Conservation (phyloP, 1,140 invertebrate species). For the Tetraneura akinire region DNA sequence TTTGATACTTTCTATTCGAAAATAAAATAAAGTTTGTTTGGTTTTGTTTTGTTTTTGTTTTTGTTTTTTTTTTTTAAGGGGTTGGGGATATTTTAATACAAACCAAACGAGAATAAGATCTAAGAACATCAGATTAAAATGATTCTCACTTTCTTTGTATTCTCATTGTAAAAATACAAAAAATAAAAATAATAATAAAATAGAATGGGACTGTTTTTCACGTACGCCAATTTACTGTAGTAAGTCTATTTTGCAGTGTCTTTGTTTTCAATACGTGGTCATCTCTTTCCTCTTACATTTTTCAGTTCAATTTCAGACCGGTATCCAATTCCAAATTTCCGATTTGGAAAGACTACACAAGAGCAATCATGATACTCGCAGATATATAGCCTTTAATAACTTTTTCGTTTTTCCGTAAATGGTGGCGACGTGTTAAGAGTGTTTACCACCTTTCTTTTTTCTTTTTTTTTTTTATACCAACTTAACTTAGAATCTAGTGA, state of each 20-base stretch:
- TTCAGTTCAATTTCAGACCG: constrained; percentile 19
- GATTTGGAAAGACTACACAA: not conserved
- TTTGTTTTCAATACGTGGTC: not conserved
- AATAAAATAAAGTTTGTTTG: too few species aligned
- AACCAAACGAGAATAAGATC: not conserved
- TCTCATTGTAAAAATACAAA: not conserved
- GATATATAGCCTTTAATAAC: constrained; percentile 29
- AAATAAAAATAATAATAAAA: too few species aligned
- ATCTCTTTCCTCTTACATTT: constrained; percentile 11
- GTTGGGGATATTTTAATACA: constrained; percentile 20
- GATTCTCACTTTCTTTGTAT: not conserved
- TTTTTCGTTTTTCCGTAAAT: constrained; percentile 8
- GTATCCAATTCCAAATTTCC: constrained; percentile 26
- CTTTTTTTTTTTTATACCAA: too few species aligned
- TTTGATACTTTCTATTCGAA: too few species aligned
- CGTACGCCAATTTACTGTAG: constrained; percentile 28
- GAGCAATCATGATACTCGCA: not conserved
- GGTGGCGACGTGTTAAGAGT: not conserved
- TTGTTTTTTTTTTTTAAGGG: not conserved
- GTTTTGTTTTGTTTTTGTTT: too few species aligned
- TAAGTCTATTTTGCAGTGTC: constrained; percentile 25
- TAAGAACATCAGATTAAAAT: constrained; percentile 19
- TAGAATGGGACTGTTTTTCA: constrained; percentile 1
- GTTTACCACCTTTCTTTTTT: not conserved
- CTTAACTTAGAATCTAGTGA: not conserved